Percentiles rank a stretch among this genome's conserved stretches.
phyloP scores from a whole-genome alignment of 2,888 invertebrate genomes.

The Pollenia amentaria region DNA sequence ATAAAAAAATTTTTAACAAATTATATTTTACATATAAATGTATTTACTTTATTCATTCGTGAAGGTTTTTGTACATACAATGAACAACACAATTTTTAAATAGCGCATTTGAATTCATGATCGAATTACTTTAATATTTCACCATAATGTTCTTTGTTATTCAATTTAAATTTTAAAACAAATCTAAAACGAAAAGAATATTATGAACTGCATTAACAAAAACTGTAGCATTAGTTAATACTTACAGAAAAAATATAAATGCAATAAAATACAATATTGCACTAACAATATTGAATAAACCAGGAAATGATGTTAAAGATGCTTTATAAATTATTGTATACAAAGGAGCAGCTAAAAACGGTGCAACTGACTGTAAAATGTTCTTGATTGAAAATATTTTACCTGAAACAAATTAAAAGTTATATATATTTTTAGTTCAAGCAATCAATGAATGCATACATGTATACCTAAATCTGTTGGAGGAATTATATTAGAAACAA shows the following conservation, averaged over 20 bases:
- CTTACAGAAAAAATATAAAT: slow-evolving; percentile 80
- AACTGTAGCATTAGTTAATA: slow-evolving; percentile 20
- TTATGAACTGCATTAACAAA: background rate
- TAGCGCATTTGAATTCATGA: background rate
- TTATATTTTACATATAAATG: background rate
- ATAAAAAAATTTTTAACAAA: slow-evolving; percentile 15
- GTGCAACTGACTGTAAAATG: slow-evolving; percentile 87
- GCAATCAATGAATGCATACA: slow-evolving; percentile 69
- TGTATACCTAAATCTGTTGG: slow-evolving; percentile 83
- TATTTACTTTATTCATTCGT: too few species aligned
- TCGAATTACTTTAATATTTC: slow-evolving; percentile 78
- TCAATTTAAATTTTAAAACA: slow-evolving; percentile 80
- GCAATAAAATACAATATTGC: slow-evolving; percentile 84
- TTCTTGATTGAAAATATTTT: slow-evolving; percentile 89
- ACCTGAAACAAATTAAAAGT: slow-evolving; percentile 81
- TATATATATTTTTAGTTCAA: background rate
- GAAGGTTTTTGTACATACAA: background rate
- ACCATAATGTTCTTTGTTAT: slow-evolving; percentile 79
- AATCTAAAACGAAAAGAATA: slow-evolving; percentile 76
- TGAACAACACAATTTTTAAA: background rate
- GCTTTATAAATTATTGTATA: slow-evolving; percentile 88
- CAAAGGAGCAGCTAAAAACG: slow-evolving; percentile 87
- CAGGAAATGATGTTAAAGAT: slow-evolving; percentile 86
- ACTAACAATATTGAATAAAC: slow-evolving; percentile 87
- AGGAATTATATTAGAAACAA: slow-evolving; percentile 83